Percentiles rank a stretch among this genome's conserved stretches.
Evolutionary conservation across 2,113 vertebrate species (phyloP).

Genomic region (Uria aalge): DNA sequence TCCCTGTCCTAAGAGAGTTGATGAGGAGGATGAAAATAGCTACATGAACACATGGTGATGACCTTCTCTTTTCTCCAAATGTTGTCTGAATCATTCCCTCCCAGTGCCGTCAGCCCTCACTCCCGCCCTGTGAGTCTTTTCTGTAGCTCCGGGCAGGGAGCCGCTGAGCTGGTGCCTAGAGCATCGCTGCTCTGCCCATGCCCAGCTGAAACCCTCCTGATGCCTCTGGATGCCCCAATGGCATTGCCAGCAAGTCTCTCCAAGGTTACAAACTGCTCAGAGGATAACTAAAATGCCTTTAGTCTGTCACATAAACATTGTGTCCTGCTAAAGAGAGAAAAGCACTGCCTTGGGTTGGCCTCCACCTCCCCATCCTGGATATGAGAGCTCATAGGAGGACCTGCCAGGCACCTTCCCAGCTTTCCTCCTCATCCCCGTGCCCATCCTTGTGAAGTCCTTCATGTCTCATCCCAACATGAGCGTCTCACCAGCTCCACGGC

Average conservation of each 20-base stretch:
- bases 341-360: neutral
- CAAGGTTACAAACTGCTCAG: neutral
- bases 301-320: neutral
- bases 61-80: neutral
- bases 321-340: neutral
- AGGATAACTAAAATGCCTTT: neutral
- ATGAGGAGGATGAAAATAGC: neutral
- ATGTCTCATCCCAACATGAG: neutral
- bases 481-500: accelerated
- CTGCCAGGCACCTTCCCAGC: neutral
- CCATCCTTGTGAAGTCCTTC: neutral
- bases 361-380: neutral
- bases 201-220: neutral
- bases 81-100: neutral
- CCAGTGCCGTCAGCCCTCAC: accelerated
- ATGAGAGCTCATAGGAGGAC: neutral
- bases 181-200: neutral
- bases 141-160: neutral
- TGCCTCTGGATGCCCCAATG: neutral
- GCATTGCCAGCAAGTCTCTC: neutral
- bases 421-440: neutral
- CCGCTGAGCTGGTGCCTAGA: accelerated
- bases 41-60: neutral
- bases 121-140: neutral
- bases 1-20: neutral